phyloP scores from a whole-genome alignment of 2,888 invertebrate genomes.

The Agonopterix heracliana region DNA sequence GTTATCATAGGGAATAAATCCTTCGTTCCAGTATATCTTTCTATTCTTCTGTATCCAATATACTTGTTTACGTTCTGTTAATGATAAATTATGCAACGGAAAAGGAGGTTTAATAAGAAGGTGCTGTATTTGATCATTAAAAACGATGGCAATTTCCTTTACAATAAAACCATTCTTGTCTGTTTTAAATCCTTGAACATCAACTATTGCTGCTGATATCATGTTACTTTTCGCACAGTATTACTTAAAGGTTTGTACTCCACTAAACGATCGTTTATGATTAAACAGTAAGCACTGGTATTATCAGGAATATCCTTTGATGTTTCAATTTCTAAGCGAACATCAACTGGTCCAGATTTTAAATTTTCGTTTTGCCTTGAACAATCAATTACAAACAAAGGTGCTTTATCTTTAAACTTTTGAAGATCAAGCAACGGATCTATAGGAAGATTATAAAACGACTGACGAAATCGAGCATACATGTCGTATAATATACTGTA shows the following conservation, averaged over 20 bases:
- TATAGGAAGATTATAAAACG: too few species aligned
- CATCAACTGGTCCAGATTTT: slow-evolving; percentile 7
- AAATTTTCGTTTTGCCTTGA: slow-evolving; percentile 7
- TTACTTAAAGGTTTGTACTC: slow-evolving; percentile 4
- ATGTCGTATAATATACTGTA: too few species aligned
- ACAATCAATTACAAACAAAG: slow-evolving; percentile 6
- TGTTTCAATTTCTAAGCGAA: slow-evolving; percentile 9
- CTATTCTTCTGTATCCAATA: slow-evolving; percentile 10
- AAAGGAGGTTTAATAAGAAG: slow-evolving; percentile 7
- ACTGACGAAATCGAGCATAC: too few species aligned
- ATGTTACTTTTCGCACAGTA: not conserved
- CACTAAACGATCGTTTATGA: slow-evolving; percentile 7
- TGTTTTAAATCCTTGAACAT: slow-evolving; percentile 13
- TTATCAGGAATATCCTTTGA: slow-evolving; percentile 1
- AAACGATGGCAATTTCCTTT: slow-evolving; percentile 11
- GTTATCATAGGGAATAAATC: not conserved
- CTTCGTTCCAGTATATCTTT: not conserved
- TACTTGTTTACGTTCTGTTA: slow-evolving; percentile 6
- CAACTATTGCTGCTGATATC: slow-evolving; percentile 6
- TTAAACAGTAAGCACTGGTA: slow-evolving; percentile 6
- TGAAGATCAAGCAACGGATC: too few species aligned
- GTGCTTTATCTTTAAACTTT: too few species aligned
- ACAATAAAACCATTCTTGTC: not conserved
- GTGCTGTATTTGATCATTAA: not conserved
- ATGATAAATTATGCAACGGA: slow-evolving; percentile 4